These are phyloP conservation scores for Amaurobius ferox DNA, from an alignment of 2,888 invertebrate species.

Conservation along the genomic window DNA sequence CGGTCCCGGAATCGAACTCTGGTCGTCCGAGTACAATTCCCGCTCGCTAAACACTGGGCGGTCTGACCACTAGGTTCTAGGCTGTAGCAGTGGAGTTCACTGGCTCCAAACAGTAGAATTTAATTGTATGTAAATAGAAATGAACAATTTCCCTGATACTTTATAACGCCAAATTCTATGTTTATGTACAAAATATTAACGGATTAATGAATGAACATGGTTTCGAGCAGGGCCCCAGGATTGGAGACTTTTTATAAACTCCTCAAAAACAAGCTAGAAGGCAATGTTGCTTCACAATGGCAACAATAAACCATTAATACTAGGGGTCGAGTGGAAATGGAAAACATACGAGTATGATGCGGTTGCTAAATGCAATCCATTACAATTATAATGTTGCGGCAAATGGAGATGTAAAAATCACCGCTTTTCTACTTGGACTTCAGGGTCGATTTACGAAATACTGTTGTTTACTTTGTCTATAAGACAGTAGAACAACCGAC, in stretches of 20 bases:
- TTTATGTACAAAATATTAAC: constrained; percentile 5
- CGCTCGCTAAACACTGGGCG: no score
- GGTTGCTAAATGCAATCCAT: constrained; percentile 65
- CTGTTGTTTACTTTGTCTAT: not conserved
- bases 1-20: no score
- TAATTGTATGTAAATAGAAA: not conserved
- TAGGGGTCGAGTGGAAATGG: constrained; percentile 68
- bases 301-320: constrained; percentile 33
- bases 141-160: not conserved
- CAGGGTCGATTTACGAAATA: not conserved
- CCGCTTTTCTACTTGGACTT: not conserved
- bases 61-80: constrained; percentile 4
- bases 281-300: not conserved
- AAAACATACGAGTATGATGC: constrained; percentile 68
- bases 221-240: not conserved
- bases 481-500: not conserved
- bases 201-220: not conserved
- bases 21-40: no score
- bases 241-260: constrained; percentile 5
- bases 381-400: constrained; percentile 34
- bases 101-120: not conserved
- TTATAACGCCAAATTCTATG: not conserved
- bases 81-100: not conserved
- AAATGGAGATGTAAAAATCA: constrained; percentile 2
- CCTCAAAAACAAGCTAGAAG: constrained; percentile 13